Evolutionary conservation across 2,888 invertebrate genomes (phyloP).

Genomic region (Lordiphosa andalusiaca): DNA sequence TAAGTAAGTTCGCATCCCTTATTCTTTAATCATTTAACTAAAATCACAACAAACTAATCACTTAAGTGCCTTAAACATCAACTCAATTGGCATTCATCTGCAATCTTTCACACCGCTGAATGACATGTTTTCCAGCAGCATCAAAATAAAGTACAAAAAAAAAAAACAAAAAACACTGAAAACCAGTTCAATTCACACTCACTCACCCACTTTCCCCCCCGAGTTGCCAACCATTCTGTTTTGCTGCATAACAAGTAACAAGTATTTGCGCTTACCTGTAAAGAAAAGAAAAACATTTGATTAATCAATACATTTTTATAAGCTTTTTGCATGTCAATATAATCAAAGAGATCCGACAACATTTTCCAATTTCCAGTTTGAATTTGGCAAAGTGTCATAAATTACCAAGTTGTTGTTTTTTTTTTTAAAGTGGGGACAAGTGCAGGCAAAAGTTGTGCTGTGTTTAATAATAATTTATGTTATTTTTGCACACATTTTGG

Average conservation of each 20-base stretch:
- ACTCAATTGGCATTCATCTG: conserved; percentile 6
- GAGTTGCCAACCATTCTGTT: background rate
- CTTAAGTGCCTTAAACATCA: conserved; percentile 7
- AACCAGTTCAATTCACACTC: conserved; percentile 24
- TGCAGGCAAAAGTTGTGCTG: too few relatives aligned
- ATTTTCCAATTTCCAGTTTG: conserved; percentile 27
- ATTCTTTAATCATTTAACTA: too few relatives aligned
- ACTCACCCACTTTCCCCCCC: conserved; percentile 26
- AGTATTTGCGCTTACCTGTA: conserved; percentile 61
- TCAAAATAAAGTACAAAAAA: too few relatives aligned
- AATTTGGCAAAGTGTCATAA: conserved; percentile 58
- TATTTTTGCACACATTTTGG: conserved; percentile 1
- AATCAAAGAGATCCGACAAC: conserved; percentile 28
- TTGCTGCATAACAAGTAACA: conserved; percentile 25
- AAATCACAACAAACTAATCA: background rate
- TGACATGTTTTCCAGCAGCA: background rate
- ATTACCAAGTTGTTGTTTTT: conserved; percentile 13
- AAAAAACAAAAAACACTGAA: background rate
- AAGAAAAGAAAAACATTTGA: conserved; percentile 50
- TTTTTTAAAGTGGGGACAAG: too few relatives aligned
- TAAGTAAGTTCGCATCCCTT: too few relatives aligned
- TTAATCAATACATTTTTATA: conserved; percentile 55
- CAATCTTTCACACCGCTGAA: conserved; percentile 5
- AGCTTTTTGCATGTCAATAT: conserved; percentile 14
- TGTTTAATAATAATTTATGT: too few relatives aligned